Evolutionary conservation across 2,113 vertebrate genomes (phyloP).

Genomic region (Heterotis niloticus): DNA sequence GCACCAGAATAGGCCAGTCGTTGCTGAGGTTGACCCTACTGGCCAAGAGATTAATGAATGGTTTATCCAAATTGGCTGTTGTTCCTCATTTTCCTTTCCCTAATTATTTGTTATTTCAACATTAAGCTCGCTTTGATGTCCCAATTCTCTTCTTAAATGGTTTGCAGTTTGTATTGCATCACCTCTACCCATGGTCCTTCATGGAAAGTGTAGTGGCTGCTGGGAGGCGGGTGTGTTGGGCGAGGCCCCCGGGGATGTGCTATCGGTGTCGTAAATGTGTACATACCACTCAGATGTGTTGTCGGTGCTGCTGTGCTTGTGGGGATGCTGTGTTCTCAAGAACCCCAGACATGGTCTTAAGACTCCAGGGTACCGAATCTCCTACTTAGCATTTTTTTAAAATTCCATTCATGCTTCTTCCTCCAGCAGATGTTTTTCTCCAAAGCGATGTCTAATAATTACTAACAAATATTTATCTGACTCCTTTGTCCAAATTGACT

Average conservation of each 20-base stretch:
- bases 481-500: too few relatives aligned
- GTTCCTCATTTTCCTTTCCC: slow-evolving; percentile 91
- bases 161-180: slow-evolving; percentile 91
- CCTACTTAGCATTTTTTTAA: too few relatives aligned
- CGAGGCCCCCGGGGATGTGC: slow-evolving; percentile 45
- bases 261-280: neutral
- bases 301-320: slow-evolving; percentile 1
- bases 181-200: slow-evolving; percentile 86
- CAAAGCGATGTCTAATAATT: too few relatives aligned
- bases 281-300: too few relatives aligned
- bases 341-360: neutral
- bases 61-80: slow-evolving; percentile 98
- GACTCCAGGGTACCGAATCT: neutral
- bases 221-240: slow-evolving; percentile 87
- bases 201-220: slow-evolving; percentile 94
- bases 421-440: too few relatives aligned
- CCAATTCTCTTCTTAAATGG: slow-evolving; percentile 98
- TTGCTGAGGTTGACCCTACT: slow-evolving; percentile 66
- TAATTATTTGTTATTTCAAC: slow-evolving; percentile 99
- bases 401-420: too few relatives aligned
- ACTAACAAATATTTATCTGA: too few relatives aligned
- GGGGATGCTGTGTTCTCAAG: neutral
- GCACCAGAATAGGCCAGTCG: slow-evolving; percentile 42
- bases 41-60: slow-evolving; percentile 96
- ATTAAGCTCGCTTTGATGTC: slow-evolving; percentile 94